Evolutionary conservation across 37 sponge, comb jelly and placozoan species (phyloP).

Genomic region (Theonella swinhoei): DNA sequence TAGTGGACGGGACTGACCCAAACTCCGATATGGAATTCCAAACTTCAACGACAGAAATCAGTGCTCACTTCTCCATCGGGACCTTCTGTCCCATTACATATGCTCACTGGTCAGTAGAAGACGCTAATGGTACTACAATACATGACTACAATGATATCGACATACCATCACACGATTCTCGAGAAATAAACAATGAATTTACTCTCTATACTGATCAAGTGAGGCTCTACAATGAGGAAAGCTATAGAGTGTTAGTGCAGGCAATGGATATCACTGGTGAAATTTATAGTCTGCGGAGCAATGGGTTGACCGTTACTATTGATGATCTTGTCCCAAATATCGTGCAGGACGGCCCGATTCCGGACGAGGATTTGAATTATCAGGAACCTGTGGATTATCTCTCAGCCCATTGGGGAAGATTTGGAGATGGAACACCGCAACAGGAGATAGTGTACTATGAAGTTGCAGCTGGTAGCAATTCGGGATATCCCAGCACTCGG

Average conservation of each 20-base stretch:
- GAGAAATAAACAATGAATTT: conserved; percentile 25
- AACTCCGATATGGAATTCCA: conserved; percentile 66
- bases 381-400: conserved; percentile 63
- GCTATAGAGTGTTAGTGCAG: conserved; percentile 70
- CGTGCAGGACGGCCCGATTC: conserved; percentile 72
- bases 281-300: conserved; percentile 34
- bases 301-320: conserved; percentile 66
- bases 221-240: conserved; percentile 54
- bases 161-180: background rate
- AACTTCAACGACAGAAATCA: conserved; percentile 37
- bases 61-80: conserved; percentile 34
- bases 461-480: conserved; percentile 72
- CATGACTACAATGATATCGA: conserved; percentile 26
- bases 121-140: conserved; percentile 57
- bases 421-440: conserved; percentile 70
- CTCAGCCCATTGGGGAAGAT: conserved; percentile 60
- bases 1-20: conserved; percentile 67
- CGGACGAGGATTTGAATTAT: conserved; percentile 70
- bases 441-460: conserved; percentile 74
- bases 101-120: conserved; percentile 64
- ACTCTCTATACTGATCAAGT: conserved; percentile 49
- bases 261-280: conserved; percentile 61
- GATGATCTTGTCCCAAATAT: conserved; percentile 47
- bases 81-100: conserved; percentile 58
- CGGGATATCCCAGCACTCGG: conserved; percentile 64